These are phyloP conservation scores for Gnathonemus echidnorhynchus DNA, from an alignment of 2,113 vertebrate species.

Conservation along the genomic window DNA sequence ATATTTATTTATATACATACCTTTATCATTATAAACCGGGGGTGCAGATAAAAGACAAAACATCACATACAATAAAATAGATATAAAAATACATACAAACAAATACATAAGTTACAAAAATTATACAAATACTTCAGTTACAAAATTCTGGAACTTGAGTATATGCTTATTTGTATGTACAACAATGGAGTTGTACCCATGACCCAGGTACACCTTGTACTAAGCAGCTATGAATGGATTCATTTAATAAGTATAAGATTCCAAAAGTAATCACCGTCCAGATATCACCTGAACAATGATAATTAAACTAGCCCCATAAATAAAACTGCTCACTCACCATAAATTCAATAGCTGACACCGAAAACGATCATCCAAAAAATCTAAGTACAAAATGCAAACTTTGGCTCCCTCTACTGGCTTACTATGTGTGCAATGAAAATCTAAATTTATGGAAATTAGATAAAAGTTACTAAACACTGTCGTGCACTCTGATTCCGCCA, in stretches of 20 bases:
- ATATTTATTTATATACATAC: no score
- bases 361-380: background rate
- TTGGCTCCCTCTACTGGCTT: slow-evolving; percentile 20
- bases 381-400: background rate
- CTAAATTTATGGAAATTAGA: background rate
- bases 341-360: background rate
- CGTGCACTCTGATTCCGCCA: background rate
- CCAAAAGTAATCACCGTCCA: background rate
- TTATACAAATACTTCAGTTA: background rate
- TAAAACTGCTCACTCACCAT: background rate
- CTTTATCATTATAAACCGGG: background rate
- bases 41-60: background rate
- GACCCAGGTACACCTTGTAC: background rate
- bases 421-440: background rate
- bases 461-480: background rate
- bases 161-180: background rate
- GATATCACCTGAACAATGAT: background rate
- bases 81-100: background rate
- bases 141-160: background rate
- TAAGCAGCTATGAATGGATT: background rate
- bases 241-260: background rate
- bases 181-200: background rate
- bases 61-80: background rate
- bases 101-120: background rate
- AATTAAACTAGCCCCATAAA: background rate